phyloP scores from a whole-genome alignment of 2,113 vertebrate genomes.

The Xenopus tropicalis region UCB_Xtro_10.0 CM004446.2:90773501-90774000 shows the following conservation, averaged over 20 bases:
- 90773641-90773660: constrained; percentile 60
- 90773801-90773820: constrained; percentile 23
- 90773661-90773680: constrained; percentile 70
- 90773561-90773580: constrained; percentile 1
- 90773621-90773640: constrained; percentile 30
- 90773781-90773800: constrained; percentile 55
- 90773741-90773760: constrained; percentile 74
- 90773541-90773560: constrained; percentile 23
- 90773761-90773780: constrained; percentile 76
- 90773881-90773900: constrained; percentile 54
- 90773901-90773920: constrained; percentile 36
- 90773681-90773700: constrained; percentile 24
- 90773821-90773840: constrained; percentile 55
- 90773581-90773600: constrained; percentile 26
- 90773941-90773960: constrained; percentile 54
- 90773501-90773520: constrained; percentile 10
- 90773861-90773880: constrained; percentile 78
- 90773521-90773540: constrained; percentile 23
- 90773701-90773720: constrained; percentile 65
- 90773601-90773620: constrained; percentile 26
- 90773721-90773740: constrained; percentile 76
- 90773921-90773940: constrained; percentile 69
- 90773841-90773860: constrained; percentile 72
- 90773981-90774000: not conserved
- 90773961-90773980: not conserved